A percentile compares a stretch with the other conserved stretches of the same genome.
Conservation (phyloP, 1,140 invertebrate genomes). For the Capitella teleta region DNA sequence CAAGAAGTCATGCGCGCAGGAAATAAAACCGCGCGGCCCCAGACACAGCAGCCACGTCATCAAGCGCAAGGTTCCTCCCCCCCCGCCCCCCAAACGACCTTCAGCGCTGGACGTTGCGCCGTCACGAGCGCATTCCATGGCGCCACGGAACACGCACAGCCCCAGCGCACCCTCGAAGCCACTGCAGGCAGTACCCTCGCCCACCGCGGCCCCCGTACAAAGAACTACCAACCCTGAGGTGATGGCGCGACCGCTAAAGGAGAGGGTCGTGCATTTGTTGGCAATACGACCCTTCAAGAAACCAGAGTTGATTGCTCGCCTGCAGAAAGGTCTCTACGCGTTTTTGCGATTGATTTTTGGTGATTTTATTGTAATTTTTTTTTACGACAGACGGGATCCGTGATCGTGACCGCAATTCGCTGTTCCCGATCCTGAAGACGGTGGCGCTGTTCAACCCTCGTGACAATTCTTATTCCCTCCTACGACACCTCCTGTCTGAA, state of each 20-base stretch:
- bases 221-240: no score
- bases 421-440: slow-evolving; percentile 63
- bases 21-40: slow-evolving; percentile 77
- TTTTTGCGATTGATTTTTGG: not conserved
- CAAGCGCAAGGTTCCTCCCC: no score
- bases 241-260: no score
- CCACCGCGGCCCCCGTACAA: no score
- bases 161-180: no score
- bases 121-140: no score
- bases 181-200: no score
- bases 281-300: slow-evolving; percentile 85
- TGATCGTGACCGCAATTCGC: slow-evolving; percentile 64
- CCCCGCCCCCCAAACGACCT: no score
- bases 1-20: slow-evolving; percentile 87
- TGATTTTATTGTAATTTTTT: slow-evolving; percentile 1
- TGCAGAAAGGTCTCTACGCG: slow-evolving; percentile 55
- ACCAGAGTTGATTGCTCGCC: slow-evolving; percentile 68
- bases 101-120: not conserved
- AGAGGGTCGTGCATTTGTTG: slow-evolving; percentile 82
- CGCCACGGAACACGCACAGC: no score
- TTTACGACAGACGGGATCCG: slow-evolving; percentile 67
- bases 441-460: slow-evolving; percentile 56
- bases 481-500: slow-evolving; percentile 76
- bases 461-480: slow-evolving; percentile 77
- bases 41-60: slow-evolving; percentile 55